Conservation (phyloP, 2,888 invertebrate species). For the Leptinotarsa peninsularis region DNA sequence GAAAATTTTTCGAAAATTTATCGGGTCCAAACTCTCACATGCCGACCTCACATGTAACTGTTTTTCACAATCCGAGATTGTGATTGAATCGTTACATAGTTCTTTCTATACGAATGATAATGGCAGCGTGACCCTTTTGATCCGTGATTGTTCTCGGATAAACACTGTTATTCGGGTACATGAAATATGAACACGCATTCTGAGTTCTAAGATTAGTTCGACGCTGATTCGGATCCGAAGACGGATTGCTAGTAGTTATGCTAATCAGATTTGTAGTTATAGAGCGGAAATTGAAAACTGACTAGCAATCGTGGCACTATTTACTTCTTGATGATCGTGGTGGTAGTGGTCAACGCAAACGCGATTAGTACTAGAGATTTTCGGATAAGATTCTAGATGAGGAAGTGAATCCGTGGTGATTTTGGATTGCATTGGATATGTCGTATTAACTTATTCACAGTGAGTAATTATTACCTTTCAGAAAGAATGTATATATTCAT, state of each 20-base stretch:
- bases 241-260: conserved; percentile 33
- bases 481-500: no score
- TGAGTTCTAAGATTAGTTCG: conserved; percentile 38
- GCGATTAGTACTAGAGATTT: conserved; percentile 25
- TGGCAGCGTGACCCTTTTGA: conserved; percentile 47
- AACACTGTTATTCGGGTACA: conserved; percentile 43
- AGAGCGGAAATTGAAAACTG: conserved; percentile 60
- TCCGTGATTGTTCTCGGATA: conserved; percentile 50
- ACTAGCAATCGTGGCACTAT: conserved; percentile 43
- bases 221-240: conserved; percentile 35
- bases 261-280: conserved; percentile 61
- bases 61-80: conserved; percentile 43
- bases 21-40: conserved; percentile 30
- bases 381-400: conserved; percentile 25
- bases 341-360: conserved; percentile 35
- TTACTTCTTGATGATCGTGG: conserved; percentile 40
- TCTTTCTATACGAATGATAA: conserved; percentile 44
- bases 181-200: conserved; percentile 39
- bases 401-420: conserved; percentile 17
- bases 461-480: neutral
- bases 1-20: conserved; percentile 11
- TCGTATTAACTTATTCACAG: neutral
- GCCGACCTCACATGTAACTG: conserved; percentile 45
- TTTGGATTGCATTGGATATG: conserved; percentile 9
- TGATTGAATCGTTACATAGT: conserved; percentile 42